Evolutionary conservation across 1,140 invertebrate species (phyloP).

Genomic region (Nephotettix cincticeps): DNA sequence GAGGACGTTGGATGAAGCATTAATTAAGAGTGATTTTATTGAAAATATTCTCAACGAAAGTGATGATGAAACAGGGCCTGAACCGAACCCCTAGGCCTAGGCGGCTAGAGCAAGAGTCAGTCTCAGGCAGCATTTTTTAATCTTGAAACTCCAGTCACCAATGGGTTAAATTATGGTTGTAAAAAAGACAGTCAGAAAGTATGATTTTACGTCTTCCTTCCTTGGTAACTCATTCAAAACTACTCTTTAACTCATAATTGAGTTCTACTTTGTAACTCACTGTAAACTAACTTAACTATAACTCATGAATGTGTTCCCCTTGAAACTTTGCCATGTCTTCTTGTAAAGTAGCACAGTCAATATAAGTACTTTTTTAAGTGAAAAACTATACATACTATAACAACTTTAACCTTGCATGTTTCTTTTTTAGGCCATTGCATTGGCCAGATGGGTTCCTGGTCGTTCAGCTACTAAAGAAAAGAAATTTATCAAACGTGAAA

Average conservation of each 20-base stretch:
- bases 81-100: too few relatives aligned
- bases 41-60: too few relatives aligned
- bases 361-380: background rate
- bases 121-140: too few relatives aligned
- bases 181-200: too few relatives aligned
- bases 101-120: too few relatives aligned
- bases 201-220: background rate
- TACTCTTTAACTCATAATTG: background rate
- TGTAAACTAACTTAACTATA: background rate
- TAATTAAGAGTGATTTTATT: too few relatives aligned
- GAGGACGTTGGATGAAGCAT: too few relatives aligned
- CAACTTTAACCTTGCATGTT: too few relatives aligned
- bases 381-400: background rate
- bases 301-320: background rate
- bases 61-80: too few relatives aligned
- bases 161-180: too few relatives aligned
- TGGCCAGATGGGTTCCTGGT: constrained; percentile 73
- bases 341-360: background rate
- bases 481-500: too few relatives aligned
- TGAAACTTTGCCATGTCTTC: background rate
- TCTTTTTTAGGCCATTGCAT: constrained; percentile 61
- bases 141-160: too few relatives aligned
- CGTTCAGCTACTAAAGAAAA: constrained; percentile 59
- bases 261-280: background rate
- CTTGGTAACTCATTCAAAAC: background rate